Evolutionary conservation across 2,113 vertebrate species (phyloP), one percentile per base, ranked within the genome.

Genomic region (Cynopterus brachyotis): DNA sequence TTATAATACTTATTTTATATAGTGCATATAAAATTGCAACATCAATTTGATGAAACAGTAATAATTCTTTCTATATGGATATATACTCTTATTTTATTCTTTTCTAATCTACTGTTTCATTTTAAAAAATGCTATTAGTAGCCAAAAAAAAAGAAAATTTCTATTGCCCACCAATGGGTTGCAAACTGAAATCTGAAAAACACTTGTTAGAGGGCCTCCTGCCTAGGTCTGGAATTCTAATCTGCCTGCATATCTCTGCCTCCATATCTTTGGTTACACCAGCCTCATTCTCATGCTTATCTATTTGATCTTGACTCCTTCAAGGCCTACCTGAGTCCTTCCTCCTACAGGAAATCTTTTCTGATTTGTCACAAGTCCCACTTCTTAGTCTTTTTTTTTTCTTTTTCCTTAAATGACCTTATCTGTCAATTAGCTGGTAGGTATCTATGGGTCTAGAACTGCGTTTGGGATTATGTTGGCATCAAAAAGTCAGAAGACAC

Each of bases 111-210:
- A 50, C 13, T 60, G 32, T 47, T 57, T 80, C 37, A 59, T 28
- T 90, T 75, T 67, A 53, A 37, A 72, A 66, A 72, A 67, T 69
- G 40, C 40, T 35, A 47, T 94, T 60, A 62, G 28, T 32, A 53
- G 24, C 37, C 64, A 84, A 78, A 78, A n/a, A 80, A 92, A 84
- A n/a, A 80, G 88, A 84, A 57, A 11, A 64, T 73, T 84, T 78
- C 76, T 30, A 50, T 95, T 15, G 57, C 13, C 64, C 78, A 66
- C 3, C 0, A 3, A 16, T 0, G 15, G 30, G 5, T 64, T 32
- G 24, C 32, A 64, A 79, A 87, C 30, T 82, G 53, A 60, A 45
- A 87, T 59, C 3, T 75, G 53, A 59, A 32, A 53, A 66, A 24
- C 20, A 10, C 6, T 15, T 6, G 22, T 50, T 73, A 13, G 37